Percentiles rank a stretch among this genome's conserved stretches.
Evolutionary conservation across 1,140 invertebrate genomes (phyloP).

Genomic region (Propsilocerus akamusi): DNA sequence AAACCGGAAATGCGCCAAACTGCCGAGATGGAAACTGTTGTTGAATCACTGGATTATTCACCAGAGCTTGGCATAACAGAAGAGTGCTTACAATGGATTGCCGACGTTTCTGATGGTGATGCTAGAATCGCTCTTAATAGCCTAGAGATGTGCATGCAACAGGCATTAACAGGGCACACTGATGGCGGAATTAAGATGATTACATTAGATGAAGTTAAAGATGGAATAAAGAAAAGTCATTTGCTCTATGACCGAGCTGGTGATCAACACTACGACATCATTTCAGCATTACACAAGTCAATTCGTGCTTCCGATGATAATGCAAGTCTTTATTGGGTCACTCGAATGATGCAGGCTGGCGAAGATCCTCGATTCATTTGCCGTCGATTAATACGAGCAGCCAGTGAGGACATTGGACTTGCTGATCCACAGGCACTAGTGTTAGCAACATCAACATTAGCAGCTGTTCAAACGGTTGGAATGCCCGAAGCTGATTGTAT

Average conservation of each 20-base stretch:
- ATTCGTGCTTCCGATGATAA: constrained; percentile 66
- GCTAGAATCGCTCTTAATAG: constrained; percentile 58
- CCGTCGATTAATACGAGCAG: constrained; percentile 50
- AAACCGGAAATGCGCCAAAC: too few relatives aligned
- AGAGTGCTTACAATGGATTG: constrained; percentile 43
- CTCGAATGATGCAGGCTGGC: constrained; percentile 59
- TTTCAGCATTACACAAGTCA: constrained; percentile 70
- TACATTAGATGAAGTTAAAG: constrained; percentile 40
- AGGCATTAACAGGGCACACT: constrained; percentile 23
- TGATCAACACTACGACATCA: constrained; percentile 69
- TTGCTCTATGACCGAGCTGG: constrained; percentile 60
- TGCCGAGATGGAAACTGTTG: constrained; percentile 7
- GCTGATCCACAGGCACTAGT: constrained; percentile 31
- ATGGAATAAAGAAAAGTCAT: constrained; percentile 45
- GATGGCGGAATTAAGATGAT: constrained; percentile 24
- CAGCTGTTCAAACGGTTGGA: constrained; percentile 62
- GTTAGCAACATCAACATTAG: constrained; percentile 50
- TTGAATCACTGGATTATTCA: constrained; percentile 3
- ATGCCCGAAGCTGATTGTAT: constrained; percentile 66
- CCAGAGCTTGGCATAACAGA: constrained; percentile 32
- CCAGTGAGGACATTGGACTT: constrained; percentile 51
- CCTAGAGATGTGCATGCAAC: constrained; percentile 43
- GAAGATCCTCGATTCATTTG: constrained; percentile 73
- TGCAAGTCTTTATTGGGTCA: constrained; percentile 67
- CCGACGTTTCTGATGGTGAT: constrained; percentile 64